Conservation (phyloP, 1,140 invertebrate genomes). For the Ectropis grisescens region DNA sequence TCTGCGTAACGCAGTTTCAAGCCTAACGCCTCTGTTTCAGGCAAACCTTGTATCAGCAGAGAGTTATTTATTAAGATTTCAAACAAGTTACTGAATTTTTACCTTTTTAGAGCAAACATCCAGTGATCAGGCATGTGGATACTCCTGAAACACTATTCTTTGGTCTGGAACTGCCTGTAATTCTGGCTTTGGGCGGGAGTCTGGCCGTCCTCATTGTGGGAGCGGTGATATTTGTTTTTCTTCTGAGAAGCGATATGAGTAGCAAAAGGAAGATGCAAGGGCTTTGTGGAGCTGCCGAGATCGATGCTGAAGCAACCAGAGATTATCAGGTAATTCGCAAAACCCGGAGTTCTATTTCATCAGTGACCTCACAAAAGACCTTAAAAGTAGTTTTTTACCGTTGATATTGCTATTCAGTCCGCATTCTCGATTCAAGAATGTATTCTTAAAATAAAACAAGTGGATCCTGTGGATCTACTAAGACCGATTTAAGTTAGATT, state of each 20-base stretch:
- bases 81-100: too few species aligned
- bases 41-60: too few species aligned
- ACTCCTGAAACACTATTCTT: constrained; percentile 49
- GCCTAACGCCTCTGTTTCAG: too few species aligned
- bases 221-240: constrained; percentile 77
- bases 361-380: too few species aligned
- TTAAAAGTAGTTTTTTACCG: too few species aligned
- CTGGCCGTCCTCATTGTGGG: constrained; percentile 77
- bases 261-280: constrained; percentile 79
- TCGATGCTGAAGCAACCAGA: constrained; percentile 89
- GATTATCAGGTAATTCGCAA: constrained; percentile 96
- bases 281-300: constrained; percentile 72
- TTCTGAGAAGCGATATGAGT: constrained; percentile 81
- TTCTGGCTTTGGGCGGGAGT: constrained; percentile 48
- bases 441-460: too few species aligned
- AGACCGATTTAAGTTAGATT: too few species aligned
- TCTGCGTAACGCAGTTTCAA: too few species aligned
- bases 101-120: constrained; percentile 46
- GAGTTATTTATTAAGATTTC: too few species aligned
- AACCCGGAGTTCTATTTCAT: constrained; percentile 2
- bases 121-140: constrained; percentile 31
- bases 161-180: constrained; percentile 71
- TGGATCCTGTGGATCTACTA: too few species aligned
- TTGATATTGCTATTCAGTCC: too few species aligned
- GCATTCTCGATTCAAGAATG: too few species aligned